Evolutionary conservation across 2,797 vertebrate species (phyloP).

Genomic region (Myotis myotis): DNA sequence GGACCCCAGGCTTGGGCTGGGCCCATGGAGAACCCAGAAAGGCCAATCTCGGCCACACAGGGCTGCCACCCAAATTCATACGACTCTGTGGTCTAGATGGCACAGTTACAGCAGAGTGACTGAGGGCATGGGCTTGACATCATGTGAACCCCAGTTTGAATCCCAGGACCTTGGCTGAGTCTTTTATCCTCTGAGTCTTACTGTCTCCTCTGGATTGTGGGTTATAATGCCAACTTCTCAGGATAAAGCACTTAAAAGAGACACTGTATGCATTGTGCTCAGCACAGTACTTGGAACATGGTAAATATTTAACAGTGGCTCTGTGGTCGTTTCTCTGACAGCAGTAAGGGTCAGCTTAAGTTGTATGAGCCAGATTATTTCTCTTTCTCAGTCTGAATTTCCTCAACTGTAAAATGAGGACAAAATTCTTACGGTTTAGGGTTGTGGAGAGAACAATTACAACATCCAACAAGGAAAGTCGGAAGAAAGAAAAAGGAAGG

Average conservation of each 20-base stretch:
- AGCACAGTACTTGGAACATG: neutral
- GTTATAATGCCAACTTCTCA: neutral
- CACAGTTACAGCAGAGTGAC: neutral
- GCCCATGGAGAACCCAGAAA: neutral
- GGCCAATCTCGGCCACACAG: neutral
- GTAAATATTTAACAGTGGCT: neutral
- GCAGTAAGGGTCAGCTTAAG: neutral
- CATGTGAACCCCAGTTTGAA: too few species aligned
- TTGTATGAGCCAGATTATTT: neutral
- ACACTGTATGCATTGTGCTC: neutral
- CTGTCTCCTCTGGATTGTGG: neutral
- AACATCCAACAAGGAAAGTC: neutral
- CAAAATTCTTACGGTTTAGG: neutral
- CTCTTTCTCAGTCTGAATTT: neutral
- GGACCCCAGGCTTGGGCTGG: neutral
- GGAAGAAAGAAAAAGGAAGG: neutral
- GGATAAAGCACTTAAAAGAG: neutral
- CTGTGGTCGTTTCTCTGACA: neutral
- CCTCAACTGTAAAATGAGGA: neutral
- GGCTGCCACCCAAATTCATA: neutral
- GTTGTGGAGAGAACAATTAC: neutral
- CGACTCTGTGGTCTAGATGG: neutral
- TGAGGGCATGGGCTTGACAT: neutral
- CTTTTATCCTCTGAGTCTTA: neutral
- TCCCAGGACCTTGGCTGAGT: neutral